Conservation (phyloP, 2,888 invertebrate genomes). For the Tridacna crocea region DNA sequence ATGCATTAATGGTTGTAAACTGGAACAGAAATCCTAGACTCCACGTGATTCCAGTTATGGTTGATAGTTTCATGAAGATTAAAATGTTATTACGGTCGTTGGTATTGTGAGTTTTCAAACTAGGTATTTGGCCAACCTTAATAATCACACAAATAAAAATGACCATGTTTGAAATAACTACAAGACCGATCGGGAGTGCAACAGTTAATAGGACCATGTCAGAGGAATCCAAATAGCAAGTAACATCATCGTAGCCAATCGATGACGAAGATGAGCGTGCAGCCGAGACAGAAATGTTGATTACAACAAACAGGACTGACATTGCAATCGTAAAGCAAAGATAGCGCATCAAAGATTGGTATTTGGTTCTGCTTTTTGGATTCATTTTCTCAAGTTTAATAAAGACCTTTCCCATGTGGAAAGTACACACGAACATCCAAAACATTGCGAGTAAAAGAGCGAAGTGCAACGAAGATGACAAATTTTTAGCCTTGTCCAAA, state of each 20-base stretch:
- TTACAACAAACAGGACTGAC: constrained; percentile 18
- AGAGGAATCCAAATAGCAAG: constrained; percentile 38
- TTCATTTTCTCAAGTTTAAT: constrained; percentile 26
- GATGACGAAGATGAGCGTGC: not conserved
- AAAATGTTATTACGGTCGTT: constrained; percentile 42
- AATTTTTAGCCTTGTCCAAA: no score
- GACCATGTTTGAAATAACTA: constrained; percentile 39
- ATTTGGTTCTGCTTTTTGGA: constrained; percentile 2
- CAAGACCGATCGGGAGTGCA: constrained; percentile 45
- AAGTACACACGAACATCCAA: constrained; percentile 41
- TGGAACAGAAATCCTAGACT: constrained; percentile 50
- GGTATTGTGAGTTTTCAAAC: constrained; percentile 24
- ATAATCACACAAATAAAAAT: constrained; percentile 46
- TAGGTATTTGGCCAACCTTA: constrained; percentile 34
- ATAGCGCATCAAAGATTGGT: constrained; percentile 12
- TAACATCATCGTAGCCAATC: constrained; percentile 44
- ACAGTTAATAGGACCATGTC: constrained; percentile 39
- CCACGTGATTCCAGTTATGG: constrained; percentile 51
- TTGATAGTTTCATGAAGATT: constrained; percentile 50
- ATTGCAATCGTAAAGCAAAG: not conserved
- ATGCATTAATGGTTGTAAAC: constrained; percentile 28
- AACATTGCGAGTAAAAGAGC: constrained; percentile 4
- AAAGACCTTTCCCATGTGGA: constrained; percentile 54
- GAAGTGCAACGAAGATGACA: constrained; percentile 27
- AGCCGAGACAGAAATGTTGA: constrained; percentile 2